Evolutionary conservation across 1,140 invertebrate genomes (phyloP).

Genomic region (Asobara japonica): DNA sequence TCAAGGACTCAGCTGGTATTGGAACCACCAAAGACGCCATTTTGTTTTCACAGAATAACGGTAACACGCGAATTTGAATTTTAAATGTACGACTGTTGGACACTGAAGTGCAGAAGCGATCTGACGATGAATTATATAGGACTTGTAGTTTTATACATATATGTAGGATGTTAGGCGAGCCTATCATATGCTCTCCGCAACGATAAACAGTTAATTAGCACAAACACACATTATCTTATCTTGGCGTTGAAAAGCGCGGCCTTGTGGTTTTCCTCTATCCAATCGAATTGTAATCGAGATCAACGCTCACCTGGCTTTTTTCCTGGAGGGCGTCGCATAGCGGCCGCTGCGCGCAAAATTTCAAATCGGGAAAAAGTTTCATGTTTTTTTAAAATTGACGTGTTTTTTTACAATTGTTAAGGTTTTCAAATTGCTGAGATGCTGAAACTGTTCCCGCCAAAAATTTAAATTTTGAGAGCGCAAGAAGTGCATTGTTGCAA

Average conservation of each 20-base stretch:
- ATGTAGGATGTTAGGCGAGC: not conserved
- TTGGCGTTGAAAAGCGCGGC: not conserved
- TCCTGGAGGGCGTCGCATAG: not conserved
- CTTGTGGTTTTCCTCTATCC: not conserved
- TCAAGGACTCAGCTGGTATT: constrained; percentile 41
- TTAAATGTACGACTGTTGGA: too few relatives aligned
- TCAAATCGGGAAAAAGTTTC: too few relatives aligned
- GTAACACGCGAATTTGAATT: not conserved
- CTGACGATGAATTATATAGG: not conserved
- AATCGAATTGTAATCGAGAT: not conserved
- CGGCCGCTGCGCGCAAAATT: not conserved
- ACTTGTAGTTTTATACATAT: not conserved
- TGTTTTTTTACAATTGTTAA: too few relatives aligned
- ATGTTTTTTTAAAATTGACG: too few relatives aligned
- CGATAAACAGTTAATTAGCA: not conserved
- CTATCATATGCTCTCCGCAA: not conserved
- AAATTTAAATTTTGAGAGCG: too few relatives aligned
- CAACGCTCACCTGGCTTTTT: not conserved
- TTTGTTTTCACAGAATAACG: not conserved
- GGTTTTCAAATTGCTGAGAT: too few relatives aligned
- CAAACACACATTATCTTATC: not conserved
- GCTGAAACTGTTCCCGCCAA: too few relatives aligned
- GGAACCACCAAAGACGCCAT: not conserved
- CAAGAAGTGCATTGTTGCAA: too few relatives aligned
- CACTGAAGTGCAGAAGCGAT: not conserved